phyloP scores from a whole-genome alignment of 2,888 invertebrate species.

The Drosophila cyrtoloma region DNA sequence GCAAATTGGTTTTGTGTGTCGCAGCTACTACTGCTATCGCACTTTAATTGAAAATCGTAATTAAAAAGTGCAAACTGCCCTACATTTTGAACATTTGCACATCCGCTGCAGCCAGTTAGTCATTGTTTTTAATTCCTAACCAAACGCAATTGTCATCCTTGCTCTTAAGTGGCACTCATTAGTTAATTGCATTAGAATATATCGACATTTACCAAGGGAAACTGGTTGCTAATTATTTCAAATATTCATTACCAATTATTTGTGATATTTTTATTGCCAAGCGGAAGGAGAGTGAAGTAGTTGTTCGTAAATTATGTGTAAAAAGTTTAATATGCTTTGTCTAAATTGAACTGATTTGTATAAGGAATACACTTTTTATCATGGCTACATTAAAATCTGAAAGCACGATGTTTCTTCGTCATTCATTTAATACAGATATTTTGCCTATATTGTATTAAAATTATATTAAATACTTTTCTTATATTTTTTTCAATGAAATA shows the following conservation, averaged over 20 bases:
- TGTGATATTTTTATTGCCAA: constrained; percentile 53
- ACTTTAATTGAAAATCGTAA: constrained; percentile 82
- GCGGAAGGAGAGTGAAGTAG: not conserved
- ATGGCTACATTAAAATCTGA: not conserved
- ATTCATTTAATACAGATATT: not conserved
- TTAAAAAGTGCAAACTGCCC: constrained; percentile 74
- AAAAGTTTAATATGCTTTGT: not conserved
- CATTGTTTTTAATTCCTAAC: constrained; percentile 16
- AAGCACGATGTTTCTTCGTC: not conserved
- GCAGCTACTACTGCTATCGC: constrained; percentile 35
- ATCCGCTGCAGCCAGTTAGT: not conserved
- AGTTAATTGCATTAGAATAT: constrained; percentile 34
- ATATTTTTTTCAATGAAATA: not conserved
- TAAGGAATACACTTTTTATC: not conserved
- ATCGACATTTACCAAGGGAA: not conserved
- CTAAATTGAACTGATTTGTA: not conserved
- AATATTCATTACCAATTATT: constrained; percentile 38
- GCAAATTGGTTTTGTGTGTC: constrained; percentile 77
- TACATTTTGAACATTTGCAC: constrained; percentile 39
- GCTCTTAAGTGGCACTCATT: constrained; percentile 15
- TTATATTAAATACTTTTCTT: not conserved
- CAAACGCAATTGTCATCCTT: constrained; percentile 18
- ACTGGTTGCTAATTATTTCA: constrained; percentile 25
- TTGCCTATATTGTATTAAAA: too few relatives aligned
- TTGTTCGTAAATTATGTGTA: not conserved